Base-by-base conservation (phyloP, 2,797 vertebrate genomes). In the Iguana delicatissima region DNA sequence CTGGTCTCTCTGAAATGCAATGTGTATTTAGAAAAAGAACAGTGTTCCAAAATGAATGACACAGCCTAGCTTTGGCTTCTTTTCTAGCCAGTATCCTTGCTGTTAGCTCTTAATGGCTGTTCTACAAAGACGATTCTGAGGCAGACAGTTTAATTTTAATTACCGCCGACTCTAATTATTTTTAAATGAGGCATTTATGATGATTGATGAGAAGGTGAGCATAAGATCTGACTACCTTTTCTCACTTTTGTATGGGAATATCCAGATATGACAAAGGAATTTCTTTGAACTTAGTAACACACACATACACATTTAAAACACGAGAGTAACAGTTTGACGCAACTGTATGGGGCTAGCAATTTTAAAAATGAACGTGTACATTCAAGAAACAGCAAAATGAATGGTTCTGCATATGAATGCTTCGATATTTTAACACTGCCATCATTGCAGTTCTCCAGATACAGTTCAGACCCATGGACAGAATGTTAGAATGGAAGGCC, bases 111-210 rank as follows among this genome's bases (percentile, higher is more conserved):
- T 73, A 62, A 18, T 67, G 22, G 57, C 38, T 74, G 69, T 3
- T 67, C 6, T 73, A 79, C 22, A 62, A 93, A 59, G 32, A 32
- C 3, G 83, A 74, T 77, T 72, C n/a, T n/a, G 55, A 1, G 18
- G 84, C n/a, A 89, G 6, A 64, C 9, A 73, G 85, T 5, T 3
- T 35, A 18, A 91, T 76, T 79, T 87, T 85, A 80, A 85, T 91
- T 82, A 91, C 72, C 84, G 64, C 57, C 89, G 80, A 55, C 6
- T 64, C 29, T 87, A 92, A 84, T 84, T 84, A 46, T 92, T 95
- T 92, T 91, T 88, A 94, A 95, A 90, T 62, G 20, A 83, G 38
- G 50, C 12, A 52, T 42, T 82, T 80, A 85, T 82, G 86, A 90
- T 92, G 57, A 89, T 52, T 81, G 83, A 42, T 87, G 67, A 67